Base-by-base conservation (phyloP, 2,113 vertebrate species). In the Bombycilla garrulus region DNA sequence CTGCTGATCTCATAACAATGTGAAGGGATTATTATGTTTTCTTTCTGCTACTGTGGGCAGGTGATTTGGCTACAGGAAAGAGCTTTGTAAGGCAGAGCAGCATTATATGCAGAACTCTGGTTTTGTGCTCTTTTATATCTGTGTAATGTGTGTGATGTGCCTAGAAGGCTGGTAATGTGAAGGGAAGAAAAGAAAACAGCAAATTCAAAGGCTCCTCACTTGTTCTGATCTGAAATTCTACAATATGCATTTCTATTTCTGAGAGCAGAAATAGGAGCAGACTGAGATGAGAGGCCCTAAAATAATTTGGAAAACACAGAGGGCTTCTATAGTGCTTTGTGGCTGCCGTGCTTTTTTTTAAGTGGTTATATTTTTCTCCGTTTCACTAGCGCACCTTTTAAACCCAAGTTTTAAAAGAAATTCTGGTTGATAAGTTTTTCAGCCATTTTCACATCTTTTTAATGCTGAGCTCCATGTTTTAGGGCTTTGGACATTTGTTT, bases 151-250 rank as follows among this genome's bases (percentile, higher is more conserved):
- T 60, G 14, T 74, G 40, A 44, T 79, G 22, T 73, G 18, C 29
- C 54, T 85, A 71, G 57, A 81, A 70, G 61, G 11, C 69, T 82
- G 42, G 12, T 81, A 60, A 29, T 57, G 6, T 61, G 42, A 65
- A 62, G 29, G 12, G 17, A 0, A 0, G 4, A 23, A 74, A 35
- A 38, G 29, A 45, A 0, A 1, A 4, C 21, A 79, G 36, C 5
- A 54, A 70, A 65, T 79, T 79, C 61, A 83, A 44, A 73, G 31
- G 35, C n/a, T n/a, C n/a, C n/a, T n/a, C n/a, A n/a, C n/a, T n/a
- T n/a, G n/a, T n/a, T n/a, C n/a, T n/a, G n/a, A n/a, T n/a, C n/a
- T n/a, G n/a, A n/a, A n/a, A n/a, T n/a, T n/a, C n/a, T n/a, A n/a
- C n/a, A n/a, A n/a, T 53, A 53, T 16, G 35, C 22, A 53, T 2